Conservation (phyloP, 2,797 vertebrate species). For the Acrossocheilus fasciatus region DNA sequence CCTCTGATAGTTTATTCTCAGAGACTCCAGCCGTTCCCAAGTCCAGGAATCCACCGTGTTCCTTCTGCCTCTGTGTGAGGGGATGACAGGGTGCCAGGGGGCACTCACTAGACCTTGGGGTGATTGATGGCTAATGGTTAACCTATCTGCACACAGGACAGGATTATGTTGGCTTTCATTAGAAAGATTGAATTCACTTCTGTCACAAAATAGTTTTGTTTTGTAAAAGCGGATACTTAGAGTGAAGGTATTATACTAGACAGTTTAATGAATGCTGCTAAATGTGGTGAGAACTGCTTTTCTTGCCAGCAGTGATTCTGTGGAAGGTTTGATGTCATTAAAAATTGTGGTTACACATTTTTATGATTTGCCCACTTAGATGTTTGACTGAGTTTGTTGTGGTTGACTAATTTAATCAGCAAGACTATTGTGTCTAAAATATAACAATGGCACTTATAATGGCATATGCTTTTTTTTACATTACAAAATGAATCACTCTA, state of each 20-base stretch:
- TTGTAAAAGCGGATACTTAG: neutral
- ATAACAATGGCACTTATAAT: constrained; percentile 24
- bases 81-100: constrained; percentile 78
- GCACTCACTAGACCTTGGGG: constrained; percentile 84
- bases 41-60: constrained; percentile 81
- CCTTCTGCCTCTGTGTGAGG: constrained; percentile 63
- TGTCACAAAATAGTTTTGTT: constrained; percentile 32
- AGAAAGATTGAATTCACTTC: constrained; percentile 31
- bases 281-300: constrained; percentile 35
- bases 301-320: constrained; percentile 39
- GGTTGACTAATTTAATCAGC: constrained; percentile 46
- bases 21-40: constrained; percentile 83
- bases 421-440: constrained; percentile 17
- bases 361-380: constrained; percentile 39
- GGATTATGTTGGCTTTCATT: constrained; percentile 52
- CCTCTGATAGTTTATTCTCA: constrained; percentile 86
- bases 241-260: constrained; percentile 24
- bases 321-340: constrained; percentile 42
- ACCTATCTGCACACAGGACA: constrained; percentile 87
- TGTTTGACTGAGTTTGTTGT: constrained; percentile 47
- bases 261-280: constrained; percentile 33
- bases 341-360: constrained; percentile 33
- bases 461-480: constrained; percentile 28
- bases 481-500: neutral
- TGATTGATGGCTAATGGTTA: constrained; percentile 90